Percentiles rank a stretch among this genome's conserved stretches.
Conservation (phyloP, 2,113 vertebrate genomes). For the Xerus inauris region DNA sequence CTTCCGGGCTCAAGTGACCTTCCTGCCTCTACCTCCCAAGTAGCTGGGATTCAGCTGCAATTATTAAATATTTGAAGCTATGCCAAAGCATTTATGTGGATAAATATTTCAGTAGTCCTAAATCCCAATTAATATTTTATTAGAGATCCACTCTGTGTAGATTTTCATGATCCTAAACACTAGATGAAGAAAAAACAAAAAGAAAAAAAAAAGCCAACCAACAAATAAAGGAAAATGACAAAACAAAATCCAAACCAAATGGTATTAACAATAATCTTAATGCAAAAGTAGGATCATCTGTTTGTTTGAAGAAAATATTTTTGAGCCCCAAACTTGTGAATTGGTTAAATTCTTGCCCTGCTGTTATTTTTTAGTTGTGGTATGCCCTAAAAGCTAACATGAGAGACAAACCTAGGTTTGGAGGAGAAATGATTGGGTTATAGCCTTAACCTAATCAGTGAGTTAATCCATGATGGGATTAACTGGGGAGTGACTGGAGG, state of each 20-base stretch:
- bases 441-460: too few species aligned
- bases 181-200: background rate
- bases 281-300: background rate
- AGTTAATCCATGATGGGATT: too few species aligned
- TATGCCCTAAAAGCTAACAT: too few species aligned
- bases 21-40: background rate
- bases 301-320: constrained; percentile 20
- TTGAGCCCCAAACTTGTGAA: background rate
- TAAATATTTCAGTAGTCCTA: background rate
- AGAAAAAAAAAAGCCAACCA: background rate
- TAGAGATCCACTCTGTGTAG: background rate
- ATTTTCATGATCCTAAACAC: background rate
- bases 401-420: too few species aligned
- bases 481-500: too few species aligned
- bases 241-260: background rate
- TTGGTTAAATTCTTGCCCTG: background rate
- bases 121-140: constrained; percentile 4
- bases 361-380: too few species aligned
- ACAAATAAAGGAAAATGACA: background rate
- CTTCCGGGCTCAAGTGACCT: background rate
- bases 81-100: background rate
- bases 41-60: background rate
- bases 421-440: too few species aligned
- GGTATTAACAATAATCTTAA: background rate
- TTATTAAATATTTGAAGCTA: background rate